Base-by-base conservation (phyloP, 2,888 invertebrate species). In the Trimorus sp. region DNA sequence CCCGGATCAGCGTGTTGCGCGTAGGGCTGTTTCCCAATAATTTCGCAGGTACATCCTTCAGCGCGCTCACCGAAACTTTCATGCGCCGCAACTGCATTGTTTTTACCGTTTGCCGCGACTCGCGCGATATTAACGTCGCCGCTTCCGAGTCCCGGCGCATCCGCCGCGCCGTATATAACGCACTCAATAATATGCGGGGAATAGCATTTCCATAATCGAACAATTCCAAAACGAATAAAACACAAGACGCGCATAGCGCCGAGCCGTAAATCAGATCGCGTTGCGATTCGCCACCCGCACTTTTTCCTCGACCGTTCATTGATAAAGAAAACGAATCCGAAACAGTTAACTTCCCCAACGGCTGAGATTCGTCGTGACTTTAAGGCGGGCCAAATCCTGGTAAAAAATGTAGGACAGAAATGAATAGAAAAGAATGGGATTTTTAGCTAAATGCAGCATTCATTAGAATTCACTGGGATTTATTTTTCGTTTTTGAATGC, bases 121-220 rank as follows among this genome's bases (percentile, higher is more conserved):
- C 63, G 48, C 38, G 15, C 26, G 40, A 73, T 54, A 73, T 73
- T 73, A 73, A 45, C 48, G 45, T 37, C 71, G 51, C 45, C 54
- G 26, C 62, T 73, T 62, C 54, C 37, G 37, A 45, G 59, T 16
- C 59, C 51, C 51, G 53, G 60, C 26, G 45, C 15, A 63, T 58
- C n/a, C 42, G 63, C 49, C 63, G 40, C 45, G 49, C 54, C 62
- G 54, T 48, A 54, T 42, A 58, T 54, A 54, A 48, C 26, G 16
- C 48, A 62, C 51, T 56, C 66, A 75, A 75, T 75, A 66, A 66
- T 60, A 75, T 75, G 53, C 66, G 45, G 75, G 66, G 66, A 66
- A 66, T 49, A 53, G 66, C 3, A 75, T 66, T 66, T 75, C 66
- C 65, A 75, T 66, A 75, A 75, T 75, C 66, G 75, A 75, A 49